Percentiles rank a stretch among this genome's conserved stretches.
phyloP scores from a whole-genome alignment of 1,140 invertebrate species.

The Harpegnathos saltator region DNA sequence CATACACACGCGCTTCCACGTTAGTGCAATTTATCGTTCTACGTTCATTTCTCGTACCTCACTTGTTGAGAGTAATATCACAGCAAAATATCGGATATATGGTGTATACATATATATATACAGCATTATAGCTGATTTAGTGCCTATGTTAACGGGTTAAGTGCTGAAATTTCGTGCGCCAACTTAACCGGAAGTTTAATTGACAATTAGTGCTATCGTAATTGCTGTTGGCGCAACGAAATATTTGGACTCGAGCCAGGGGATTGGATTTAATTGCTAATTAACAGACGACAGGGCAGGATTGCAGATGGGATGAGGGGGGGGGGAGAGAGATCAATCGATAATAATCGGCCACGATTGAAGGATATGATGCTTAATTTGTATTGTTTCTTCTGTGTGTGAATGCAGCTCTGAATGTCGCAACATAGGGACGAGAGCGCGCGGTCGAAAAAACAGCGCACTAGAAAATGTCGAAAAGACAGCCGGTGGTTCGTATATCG shows the following conservation, averaged over 20 bases:
- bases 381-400: slow-evolving; percentile 78
- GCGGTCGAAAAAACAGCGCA: slow-evolving; percentile 72
- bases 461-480: slow-evolving; percentile 85
- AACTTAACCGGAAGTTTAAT: slow-evolving; percentile 25
- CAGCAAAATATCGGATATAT: neutral
- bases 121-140: slow-evolving; percentile 12
- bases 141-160: neutral
- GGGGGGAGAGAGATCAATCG: neutral
- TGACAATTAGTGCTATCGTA: slow-evolving; percentile 37
- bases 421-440: slow-evolving; percentile 82
- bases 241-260: slow-evolving; percentile 15
- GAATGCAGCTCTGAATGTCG: slow-evolving; percentile 85
- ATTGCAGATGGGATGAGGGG: too few relatives aligned
- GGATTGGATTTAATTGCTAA: slow-evolving; percentile 36
- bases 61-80: neutral
- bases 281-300: neutral
- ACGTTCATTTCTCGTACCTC: slow-evolving; percentile 1
- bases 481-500: slow-evolving; percentile 84
- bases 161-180: slow-evolving; percentile 12
- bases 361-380: slow-evolving; percentile 19
- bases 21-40: slow-evolving; percentile 8
- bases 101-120: too few relatives aligned
- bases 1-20: neutral
- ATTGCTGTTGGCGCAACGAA: slow-evolving; percentile 3
- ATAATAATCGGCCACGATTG: neutral